Evolutionary conservation across 2,888 invertebrate genomes (phyloP).

Genomic region (Amaurobius ferox): DNA sequence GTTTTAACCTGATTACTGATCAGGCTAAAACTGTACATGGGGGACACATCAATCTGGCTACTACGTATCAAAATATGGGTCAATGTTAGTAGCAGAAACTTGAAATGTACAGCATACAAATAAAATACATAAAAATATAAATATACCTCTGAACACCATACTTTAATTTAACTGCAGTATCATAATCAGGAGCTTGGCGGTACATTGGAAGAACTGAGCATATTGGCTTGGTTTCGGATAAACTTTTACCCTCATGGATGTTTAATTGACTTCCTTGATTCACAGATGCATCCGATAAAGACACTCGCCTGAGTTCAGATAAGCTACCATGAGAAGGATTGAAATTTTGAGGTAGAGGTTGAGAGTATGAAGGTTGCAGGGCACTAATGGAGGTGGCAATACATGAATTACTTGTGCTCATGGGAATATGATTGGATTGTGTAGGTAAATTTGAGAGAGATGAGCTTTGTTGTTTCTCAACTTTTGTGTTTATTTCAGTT

Average conservation of each 20-base stretch:
- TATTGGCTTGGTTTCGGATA: constrained; percentile 3
- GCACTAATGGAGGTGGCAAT: background rate
- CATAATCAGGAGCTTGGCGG: constrained; percentile 94
- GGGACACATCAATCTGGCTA: too few species aligned
- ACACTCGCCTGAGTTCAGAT: constrained; percentile 21
- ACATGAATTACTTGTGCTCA: background rate
- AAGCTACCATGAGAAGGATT: background rate
- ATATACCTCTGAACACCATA: constrained; percentile 75
- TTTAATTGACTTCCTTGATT: constrained; percentile 15
- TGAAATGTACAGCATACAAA: too few species aligned
- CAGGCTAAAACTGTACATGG: too few species aligned
- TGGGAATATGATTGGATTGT: background rate
- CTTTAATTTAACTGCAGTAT: constrained; percentile 92
- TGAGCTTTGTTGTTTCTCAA: background rate
- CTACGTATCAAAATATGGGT: too few species aligned
- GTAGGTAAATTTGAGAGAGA: background rate
- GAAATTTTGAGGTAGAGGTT: constrained; percentile 13
- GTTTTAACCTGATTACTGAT: too few species aligned
- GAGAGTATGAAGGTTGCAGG: constrained; percentile 10
- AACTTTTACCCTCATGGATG: constrained; percentile 12
- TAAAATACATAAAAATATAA: background rate
- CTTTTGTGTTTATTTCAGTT: constrained; percentile 1
- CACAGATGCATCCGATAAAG: constrained; percentile 43
- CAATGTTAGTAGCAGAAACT: too few species aligned
- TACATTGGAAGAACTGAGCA: constrained; percentile 77